Percentiles rank a stretch among this genome's conserved stretches.
Evolutionary conservation across 1,140 invertebrate species (phyloP).

Genomic region (Sitobion miscanthi): DNA sequence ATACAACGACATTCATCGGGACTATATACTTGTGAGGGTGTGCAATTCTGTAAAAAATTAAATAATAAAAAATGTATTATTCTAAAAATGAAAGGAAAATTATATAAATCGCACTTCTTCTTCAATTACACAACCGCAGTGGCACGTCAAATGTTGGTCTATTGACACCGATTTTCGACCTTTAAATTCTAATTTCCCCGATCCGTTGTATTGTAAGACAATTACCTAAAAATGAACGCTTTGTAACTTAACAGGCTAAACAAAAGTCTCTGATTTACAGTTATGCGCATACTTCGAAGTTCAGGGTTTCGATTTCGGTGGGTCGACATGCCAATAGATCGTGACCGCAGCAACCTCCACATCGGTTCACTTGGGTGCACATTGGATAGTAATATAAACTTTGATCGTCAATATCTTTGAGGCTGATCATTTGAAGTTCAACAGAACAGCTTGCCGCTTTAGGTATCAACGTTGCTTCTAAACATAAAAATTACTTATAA

Average conservation of each 20-base stretch:
- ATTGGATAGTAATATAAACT: conserved; percentile 69
- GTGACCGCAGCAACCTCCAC: conserved; percentile 74
- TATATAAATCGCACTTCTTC: conserved; percentile 64
- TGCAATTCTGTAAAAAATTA: conserved; percentile 67
- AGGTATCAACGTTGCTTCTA: conserved; percentile 60
- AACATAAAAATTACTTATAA: background rate
- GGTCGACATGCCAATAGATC: conserved; percentile 71
- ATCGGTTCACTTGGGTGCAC: conserved; percentile 73
- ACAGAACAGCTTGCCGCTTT: conserved; percentile 70
- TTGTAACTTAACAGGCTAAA: background rate
- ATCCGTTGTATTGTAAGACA: conserved; percentile 57
- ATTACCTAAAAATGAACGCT: conserved; percentile 55
- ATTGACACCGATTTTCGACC: conserved; percentile 64
- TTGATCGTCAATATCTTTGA: conserved; percentile 65
- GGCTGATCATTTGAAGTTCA: conserved; percentile 67
- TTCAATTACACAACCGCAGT: conserved; percentile 69
- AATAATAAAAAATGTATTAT: background rate
- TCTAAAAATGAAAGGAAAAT: background rate
- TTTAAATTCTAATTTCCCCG: conserved; percentile 44
- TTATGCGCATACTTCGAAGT: conserved; percentile 61
- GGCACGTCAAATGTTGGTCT: conserved; percentile 70
- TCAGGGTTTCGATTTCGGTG: conserved; percentile 62
- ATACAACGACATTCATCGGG: conserved; percentile 67
- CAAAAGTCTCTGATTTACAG: background rate
- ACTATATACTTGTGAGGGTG: conserved; percentile 67